Evolutionary conservation across 2,113 vertebrate species (phyloP).

Genomic region (Mormoops blainvillei): DNA sequence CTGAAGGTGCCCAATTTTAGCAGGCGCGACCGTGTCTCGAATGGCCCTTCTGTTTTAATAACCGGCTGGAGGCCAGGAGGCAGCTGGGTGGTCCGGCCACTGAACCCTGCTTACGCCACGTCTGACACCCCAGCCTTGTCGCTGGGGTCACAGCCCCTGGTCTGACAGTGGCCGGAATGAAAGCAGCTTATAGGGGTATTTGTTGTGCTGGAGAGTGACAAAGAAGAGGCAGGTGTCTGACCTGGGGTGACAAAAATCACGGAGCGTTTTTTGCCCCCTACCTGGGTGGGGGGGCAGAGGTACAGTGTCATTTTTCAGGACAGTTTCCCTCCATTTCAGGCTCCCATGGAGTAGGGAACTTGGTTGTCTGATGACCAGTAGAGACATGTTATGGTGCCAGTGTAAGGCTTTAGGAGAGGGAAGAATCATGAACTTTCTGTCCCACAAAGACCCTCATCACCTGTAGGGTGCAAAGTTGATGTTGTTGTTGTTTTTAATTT

Average conservation of each 20-base stretch:
- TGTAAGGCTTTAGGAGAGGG: constrained; percentile 54
- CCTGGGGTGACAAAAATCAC: constrained; percentile 52
- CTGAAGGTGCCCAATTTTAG: not conserved
- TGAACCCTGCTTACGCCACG: not conserved
- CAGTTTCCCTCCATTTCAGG: constrained; percentile 66
- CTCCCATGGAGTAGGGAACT: constrained; percentile 57
- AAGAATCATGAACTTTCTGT: constrained; percentile 9
- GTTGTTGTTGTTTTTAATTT: no score
- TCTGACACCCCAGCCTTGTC: not conserved
- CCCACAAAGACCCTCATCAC: not conserved
- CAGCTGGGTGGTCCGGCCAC: no score
- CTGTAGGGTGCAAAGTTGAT: no score
- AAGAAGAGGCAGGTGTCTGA: constrained; percentile 69
- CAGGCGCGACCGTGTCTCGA: not conserved
- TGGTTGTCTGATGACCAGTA: not conserved
- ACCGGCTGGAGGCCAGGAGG: not conserved
- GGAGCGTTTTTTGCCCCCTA: not conserved
- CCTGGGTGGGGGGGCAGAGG: constrained; percentile 34
- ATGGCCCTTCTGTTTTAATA: not conserved
- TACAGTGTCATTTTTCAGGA: constrained; percentile 60
- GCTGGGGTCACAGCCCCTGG: fast-evolving
- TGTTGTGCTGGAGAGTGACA: constrained; percentile 42
- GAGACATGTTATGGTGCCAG: constrained; percentile 63
- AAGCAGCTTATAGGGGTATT: not conserved
- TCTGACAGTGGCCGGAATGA: fast-evolving